phyloP scores from a whole-genome alignment of 2,113 vertebrate species.

The Rhea americana region DNA sequence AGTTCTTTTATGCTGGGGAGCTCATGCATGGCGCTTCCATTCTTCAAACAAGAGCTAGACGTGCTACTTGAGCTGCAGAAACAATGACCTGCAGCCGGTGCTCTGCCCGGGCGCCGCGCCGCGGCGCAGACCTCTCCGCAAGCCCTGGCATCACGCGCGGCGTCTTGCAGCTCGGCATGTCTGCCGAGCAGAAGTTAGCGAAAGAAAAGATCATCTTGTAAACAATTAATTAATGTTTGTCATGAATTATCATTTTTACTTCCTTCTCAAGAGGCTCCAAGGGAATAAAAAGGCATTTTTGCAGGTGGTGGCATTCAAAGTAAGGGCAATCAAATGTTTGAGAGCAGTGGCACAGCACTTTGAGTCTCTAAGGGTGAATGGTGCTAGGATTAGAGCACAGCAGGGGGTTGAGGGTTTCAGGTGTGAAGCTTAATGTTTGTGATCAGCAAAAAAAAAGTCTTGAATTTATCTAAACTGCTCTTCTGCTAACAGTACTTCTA shows the following conservation, averaged over 20 bases:
- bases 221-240: constrained; percentile 92
- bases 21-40: constrained; percentile 81
- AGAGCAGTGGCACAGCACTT: constrained; percentile 86
- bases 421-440: constrained; percentile 91
- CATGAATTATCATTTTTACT: constrained; percentile 91
- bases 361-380: constrained; percentile 87
- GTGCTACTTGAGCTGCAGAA: constrained; percentile 81
- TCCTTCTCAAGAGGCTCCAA: constrained; percentile 88
- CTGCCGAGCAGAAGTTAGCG: constrained; percentile 84
- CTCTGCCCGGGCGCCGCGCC: constrained; percentile 81
- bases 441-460: constrained; percentile 87
- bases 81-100: constrained; percentile 81
- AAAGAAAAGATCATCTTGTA: constrained; percentile 88
- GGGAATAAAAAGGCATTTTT: constrained; percentile 91
- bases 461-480: constrained; percentile 90
- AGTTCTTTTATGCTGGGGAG: constrained; percentile 77
- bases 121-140: constrained; percentile 83
- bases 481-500: constrained; percentile 90
- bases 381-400: constrained; percentile 90
- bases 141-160: constrained; percentile 79
- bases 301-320: constrained; percentile 93
- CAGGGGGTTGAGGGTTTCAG: constrained; percentile 88
- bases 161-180: constrained; percentile 79
- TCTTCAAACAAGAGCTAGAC: constrained; percentile 79
- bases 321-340: constrained; percentile 91